These are phyloP conservation scores for Mechanitis mazaeus DNA, from an alignment of 2,888 invertebrate species.

Conservation along the genomic window DNA sequence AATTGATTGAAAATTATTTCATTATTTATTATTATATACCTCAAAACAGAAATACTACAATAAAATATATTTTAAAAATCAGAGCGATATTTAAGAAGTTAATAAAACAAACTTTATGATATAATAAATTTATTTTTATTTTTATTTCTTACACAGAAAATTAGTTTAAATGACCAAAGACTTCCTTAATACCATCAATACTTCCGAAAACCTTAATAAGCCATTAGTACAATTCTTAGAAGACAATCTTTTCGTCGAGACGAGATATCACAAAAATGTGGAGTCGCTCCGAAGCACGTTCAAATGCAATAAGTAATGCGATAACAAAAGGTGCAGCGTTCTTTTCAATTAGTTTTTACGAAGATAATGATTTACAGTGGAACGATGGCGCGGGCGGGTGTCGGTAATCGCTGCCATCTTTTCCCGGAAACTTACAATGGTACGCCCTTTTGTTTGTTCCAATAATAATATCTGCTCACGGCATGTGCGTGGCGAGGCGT, in stretches of 20 bases:
- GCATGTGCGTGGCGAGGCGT: constrained; percentile 19
- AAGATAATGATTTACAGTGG: constrained; percentile 62
- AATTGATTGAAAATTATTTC: too few species aligned
- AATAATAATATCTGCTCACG: constrained; percentile 29
- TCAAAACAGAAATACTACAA: too few species aligned
- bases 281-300: constrained; percentile 29
- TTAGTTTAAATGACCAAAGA: too few species aligned
- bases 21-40: too few species aligned
- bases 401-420: constrained; percentile 50
- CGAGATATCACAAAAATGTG: constrained; percentile 24
- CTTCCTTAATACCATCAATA: background rate
- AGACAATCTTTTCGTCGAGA: constrained; percentile 15
- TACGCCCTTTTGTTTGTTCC: constrained; percentile 35
- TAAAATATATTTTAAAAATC: too few species aligned
- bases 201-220: constrained; percentile 15
- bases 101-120: too few species aligned
- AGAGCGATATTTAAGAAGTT: too few species aligned
- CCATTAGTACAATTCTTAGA: constrained; percentile 19
- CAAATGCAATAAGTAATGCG: constrained; percentile 39
- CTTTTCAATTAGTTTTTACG: constrained; percentile 70
- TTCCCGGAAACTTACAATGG: constrained; percentile 64
- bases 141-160: too few species aligned
- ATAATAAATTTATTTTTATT: too few species aligned
- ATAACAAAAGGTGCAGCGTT: constrained; percentile 55
- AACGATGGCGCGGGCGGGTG: constrained; percentile 34